Base-by-base conservation (phyloP, 2,888 invertebrate species). In the Xestobium rufovillosum region DNA sequence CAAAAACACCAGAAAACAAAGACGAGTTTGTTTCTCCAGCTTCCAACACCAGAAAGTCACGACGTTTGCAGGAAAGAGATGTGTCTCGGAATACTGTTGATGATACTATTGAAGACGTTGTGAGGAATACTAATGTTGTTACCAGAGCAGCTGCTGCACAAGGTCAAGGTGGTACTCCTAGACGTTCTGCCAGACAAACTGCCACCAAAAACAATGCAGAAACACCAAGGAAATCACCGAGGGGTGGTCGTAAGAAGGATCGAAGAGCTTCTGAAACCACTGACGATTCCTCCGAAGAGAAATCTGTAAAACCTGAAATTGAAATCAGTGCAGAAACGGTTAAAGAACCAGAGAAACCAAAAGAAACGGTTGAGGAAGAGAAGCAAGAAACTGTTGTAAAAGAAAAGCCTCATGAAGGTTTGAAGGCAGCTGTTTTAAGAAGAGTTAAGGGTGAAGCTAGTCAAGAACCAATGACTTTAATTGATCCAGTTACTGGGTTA, bases 51-150 rank as follows among this genome's bases (percentile, higher is more conserved):
- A 71, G 89, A 33, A 88, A 89, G 61, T 89, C 88, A 0, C 72
- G 83, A 38, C 72, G 89, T 42, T 66, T 89, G 35, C 83, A 82
- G 54, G 86, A 87, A 57, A 80, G 81, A 55, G 85, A 84, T 54
- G 78, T 76, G 31, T 76, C 76, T 45, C 72, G 84, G 40, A 84
- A 74, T 42, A 83, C 85, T 1, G 77, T 88, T 6, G 92, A 94
- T 57, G 90, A 89, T 51, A 78, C 86, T 9, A 90, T 91, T 45
- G 92, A 94, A 49, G 90, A 92, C 55, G 89, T 90, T 1, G 80
- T 89, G 2, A 79, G 86, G 47, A 83, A 84, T 40, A 67, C 75
- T 0, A 55, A 62, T 10, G 60, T 70, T 48, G 68, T 70, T 12
- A 60, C 63, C 32, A 47, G 56, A 3, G 67, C 56, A 49, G 68